Evolutionary conservation across 2,888 invertebrate genomes (phyloP).

Genomic region (Tethea ocularis): DNA sequence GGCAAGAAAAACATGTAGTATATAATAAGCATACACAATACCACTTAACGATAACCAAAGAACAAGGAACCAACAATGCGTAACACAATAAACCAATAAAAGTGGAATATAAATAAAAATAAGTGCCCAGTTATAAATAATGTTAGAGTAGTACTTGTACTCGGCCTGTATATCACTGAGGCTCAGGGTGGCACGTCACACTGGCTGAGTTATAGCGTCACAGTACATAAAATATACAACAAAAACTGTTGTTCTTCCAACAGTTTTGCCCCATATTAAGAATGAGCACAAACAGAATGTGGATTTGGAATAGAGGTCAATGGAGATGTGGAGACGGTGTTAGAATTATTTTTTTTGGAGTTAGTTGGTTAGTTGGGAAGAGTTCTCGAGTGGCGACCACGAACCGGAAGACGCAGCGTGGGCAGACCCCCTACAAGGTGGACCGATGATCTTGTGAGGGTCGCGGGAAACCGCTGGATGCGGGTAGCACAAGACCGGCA

Average conservation of each 20-base stretch:
- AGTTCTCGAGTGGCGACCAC: no score
- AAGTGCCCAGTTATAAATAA: constrained; percentile 70
- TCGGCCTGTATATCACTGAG: constrained; percentile 66
- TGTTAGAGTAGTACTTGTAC: constrained; percentile 57
- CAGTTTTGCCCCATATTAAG: constrained; percentile 84
- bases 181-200: constrained; percentile 74
- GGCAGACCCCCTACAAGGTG: no score
- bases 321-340: constrained; percentile 49
- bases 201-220: constrained; percentile 77
- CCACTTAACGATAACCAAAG: constrained; percentile 61
- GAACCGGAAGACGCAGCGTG: no score
- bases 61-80: constrained; percentile 65
- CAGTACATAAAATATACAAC: constrained; percentile 82
- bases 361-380: no score
- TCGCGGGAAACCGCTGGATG: no score
- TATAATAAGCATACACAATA: constrained; percentile 38
- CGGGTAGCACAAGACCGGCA: no score
- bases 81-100: constrained; percentile 78
- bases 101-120: constrained; percentile 76
- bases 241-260: constrained; percentile 83
- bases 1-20: constrained; percentile 3
- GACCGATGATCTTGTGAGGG: no score
- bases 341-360: constrained; percentile 16
- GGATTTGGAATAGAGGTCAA: constrained; percentile 64
- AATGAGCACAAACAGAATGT: constrained; percentile 82